These are phyloP conservation scores for Phaethornis superciliosus DNA, from an alignment of 2,113 vertebrate genomes.

Conservation along the genomic window DNA sequence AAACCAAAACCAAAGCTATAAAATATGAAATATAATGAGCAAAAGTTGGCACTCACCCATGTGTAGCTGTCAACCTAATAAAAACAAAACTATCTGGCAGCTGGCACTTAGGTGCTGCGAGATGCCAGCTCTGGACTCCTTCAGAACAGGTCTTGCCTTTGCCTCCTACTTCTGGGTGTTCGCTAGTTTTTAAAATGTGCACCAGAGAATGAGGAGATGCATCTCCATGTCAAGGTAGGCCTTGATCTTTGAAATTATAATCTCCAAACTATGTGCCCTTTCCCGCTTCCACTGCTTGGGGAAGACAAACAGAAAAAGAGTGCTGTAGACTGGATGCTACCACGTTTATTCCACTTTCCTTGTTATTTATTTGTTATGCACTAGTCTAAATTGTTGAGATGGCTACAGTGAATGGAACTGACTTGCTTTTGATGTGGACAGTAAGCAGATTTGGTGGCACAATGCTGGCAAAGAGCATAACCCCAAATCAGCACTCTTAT, in stretches of 20 bases:
- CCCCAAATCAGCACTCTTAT: not conserved
- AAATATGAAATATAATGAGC: slow-evolving; percentile 76
- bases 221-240: not conserved
- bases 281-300: not conserved
- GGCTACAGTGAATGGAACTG: too few relatives aligned
- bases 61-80: slow-evolving; percentile 72
- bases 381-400: not conserved
- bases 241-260: not conserved
- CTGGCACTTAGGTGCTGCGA: slow-evolving; percentile 67
- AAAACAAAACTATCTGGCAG: slow-evolving; percentile 76
- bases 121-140: slow-evolving; percentile 49
- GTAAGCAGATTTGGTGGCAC: not conserved
- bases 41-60: slow-evolving; percentile 71
- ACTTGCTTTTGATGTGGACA: not conserved
- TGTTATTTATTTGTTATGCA: not conserved
- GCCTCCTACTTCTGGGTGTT: not conserved
- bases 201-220: not conserved
- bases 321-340: not conserved
- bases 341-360: not conserved
- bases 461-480: not conserved
- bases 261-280: not conserved
- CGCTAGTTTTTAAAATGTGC: not conserved
- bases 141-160: slow-evolving; percentile 39
- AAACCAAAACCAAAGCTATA: slow-evolving; percentile 70
- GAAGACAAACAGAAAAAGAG: not conserved